Evolutionary conservation across 2,888 invertebrate genomes (phyloP).

Genomic region (Automeris io): DNA sequence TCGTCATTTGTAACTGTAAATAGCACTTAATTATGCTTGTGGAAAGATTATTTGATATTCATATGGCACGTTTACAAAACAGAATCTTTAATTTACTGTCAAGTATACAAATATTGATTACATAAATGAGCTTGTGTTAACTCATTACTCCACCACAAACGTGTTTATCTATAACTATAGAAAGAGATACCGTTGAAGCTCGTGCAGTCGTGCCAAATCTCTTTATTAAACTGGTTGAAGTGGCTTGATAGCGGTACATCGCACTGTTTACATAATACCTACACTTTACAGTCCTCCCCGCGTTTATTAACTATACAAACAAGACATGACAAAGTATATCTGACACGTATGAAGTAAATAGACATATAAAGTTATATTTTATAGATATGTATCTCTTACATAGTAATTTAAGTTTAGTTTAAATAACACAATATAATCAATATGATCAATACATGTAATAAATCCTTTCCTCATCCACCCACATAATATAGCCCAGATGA

Average conservation of each 20-base stretch:
- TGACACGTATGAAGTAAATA: neutral
- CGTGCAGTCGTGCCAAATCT: constrained; percentile 70
- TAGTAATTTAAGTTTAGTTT: too few species aligned
- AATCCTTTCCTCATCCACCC: too few species aligned
- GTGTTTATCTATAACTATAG: constrained; percentile 39
- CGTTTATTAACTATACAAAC: neutral
- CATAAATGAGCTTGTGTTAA: neutral
- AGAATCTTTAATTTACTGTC: neutral
- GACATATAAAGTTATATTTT: too few species aligned
- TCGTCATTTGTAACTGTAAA: too few species aligned
- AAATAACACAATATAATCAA: too few species aligned
- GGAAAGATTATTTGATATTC: neutral
- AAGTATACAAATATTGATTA: neutral
- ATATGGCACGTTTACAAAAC: neutral
- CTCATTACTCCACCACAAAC: neutral
- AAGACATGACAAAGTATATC: neutral
- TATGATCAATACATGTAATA: too few species aligned
- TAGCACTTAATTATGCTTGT: neutral
- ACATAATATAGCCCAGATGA: too few species aligned
- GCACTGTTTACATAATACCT: constrained; percentile 39
- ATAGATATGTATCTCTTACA: too few species aligned
- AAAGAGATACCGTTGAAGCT: constrained; percentile 57
- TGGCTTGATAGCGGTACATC: constrained; percentile 51
- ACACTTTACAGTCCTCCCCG: neutral
- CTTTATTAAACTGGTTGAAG: constrained; percentile 65